phyloP scores from a whole-genome alignment of 1,140 invertebrate genomes.

The Steinernema khuongi region DNA sequence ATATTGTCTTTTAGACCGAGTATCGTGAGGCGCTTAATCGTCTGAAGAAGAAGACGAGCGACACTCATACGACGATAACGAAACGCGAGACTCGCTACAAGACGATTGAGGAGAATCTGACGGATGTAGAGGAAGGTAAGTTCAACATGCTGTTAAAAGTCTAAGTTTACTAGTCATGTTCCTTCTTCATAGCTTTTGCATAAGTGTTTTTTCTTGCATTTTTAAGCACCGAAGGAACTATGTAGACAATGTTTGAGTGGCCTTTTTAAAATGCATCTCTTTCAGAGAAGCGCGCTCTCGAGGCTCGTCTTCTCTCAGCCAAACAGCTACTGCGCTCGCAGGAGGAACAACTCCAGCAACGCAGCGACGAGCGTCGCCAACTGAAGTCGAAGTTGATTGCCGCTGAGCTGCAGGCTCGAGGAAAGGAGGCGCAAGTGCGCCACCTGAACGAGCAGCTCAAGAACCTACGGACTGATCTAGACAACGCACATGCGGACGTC shows the following conservation, averaged over 20 bases:
- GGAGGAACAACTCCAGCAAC: conserved; percentile 54
- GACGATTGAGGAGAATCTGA: conserved; percentile 55
- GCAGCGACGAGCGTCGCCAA: conserved; percentile 50
- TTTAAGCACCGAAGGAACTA: too few relatives aligned
- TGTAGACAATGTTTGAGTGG: too few relatives aligned
- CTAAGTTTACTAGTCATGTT: neutral
- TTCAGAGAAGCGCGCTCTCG: conserved; percentile 55
- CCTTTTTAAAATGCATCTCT: neutral
- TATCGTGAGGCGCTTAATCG: conserved; percentile 55
- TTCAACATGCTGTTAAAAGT: neutral
- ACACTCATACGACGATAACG: conserved; percentile 53
- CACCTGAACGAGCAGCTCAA: conserved; percentile 58
- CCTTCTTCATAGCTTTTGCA: too few relatives aligned
- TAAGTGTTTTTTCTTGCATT: too few relatives aligned
- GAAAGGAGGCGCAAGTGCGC: conserved; percentile 56
- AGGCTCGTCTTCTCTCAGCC: conserved; percentile 46
- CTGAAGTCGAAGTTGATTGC: conserved; percentile 57
- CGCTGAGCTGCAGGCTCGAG: conserved; percentile 52
- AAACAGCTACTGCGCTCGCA: conserved; percentile 57
- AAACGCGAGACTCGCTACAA: conserved; percentile 53
- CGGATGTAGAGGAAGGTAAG: conserved; percentile 50
- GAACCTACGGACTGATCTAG: conserved; percentile 54
- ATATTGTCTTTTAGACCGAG: conserved; percentile 45
- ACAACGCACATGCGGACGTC: conserved; percentile 55
- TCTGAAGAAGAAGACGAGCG: conserved; percentile 52